Evolutionary conservation across 2,888 invertebrate genomes (phyloP).

Genomic region (Nomada flava): DNA sequence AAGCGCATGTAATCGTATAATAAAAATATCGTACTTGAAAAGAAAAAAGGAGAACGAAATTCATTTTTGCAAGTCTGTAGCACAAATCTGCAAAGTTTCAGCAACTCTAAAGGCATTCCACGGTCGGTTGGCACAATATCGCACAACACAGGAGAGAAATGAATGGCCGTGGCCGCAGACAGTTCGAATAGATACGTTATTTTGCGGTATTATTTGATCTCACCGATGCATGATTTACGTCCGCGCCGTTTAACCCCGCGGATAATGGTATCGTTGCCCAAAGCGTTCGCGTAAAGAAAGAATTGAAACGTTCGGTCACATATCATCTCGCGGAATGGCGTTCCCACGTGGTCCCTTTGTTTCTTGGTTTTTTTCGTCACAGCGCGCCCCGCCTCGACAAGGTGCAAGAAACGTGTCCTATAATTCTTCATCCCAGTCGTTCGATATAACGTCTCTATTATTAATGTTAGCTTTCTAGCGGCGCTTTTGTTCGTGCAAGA

Average conservation of each 20-base stretch:
- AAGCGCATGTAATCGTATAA: too few species aligned
- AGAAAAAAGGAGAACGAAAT: background rate
- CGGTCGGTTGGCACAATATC: background rate
- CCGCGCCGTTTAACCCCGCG: conserved; percentile 44
- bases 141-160: conserved; percentile 14
- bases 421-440: conserved; percentile 40
- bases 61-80: background rate
- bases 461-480: conserved; percentile 42
- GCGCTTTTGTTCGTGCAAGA: background rate
- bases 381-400: background rate
- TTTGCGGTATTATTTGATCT: conserved; percentile 60
- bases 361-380: conserved; percentile 41
- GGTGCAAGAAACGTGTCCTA: conserved; percentile 25
- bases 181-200: conserved; percentile 51
- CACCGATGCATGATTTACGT: conserved; percentile 56
- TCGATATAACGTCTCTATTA: conserved; percentile 49
- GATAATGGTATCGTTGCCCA: conserved; percentile 53
- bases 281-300: conserved; percentile 37
- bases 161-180: conserved; percentile 18
- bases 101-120: conserved; percentile 13
- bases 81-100: conserved; percentile 1
- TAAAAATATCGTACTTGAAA: background rate
- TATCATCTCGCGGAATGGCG: conserved; percentile 34
- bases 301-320: conserved; percentile 36
- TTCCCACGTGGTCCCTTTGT: conserved; percentile 49